Evolutionary conservation across 53 echinoderm and acorn worm species (phyloP), one percentile per base, ranked within the genome.

Genomic region (Zoroaster sp.): DNA sequence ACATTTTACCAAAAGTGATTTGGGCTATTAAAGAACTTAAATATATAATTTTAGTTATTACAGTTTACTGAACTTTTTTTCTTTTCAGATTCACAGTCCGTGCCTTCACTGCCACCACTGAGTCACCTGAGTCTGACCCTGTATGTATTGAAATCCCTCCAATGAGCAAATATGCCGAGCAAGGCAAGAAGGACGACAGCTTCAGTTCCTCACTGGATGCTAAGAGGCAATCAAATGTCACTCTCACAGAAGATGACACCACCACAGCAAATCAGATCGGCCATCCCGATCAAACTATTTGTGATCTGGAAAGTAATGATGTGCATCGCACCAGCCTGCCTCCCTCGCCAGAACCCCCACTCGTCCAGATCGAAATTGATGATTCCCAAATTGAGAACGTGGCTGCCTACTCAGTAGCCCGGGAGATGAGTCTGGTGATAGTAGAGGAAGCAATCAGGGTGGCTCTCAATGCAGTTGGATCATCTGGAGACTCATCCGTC

Each of bases 61-160:
- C n/a, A n/a, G n/a, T n/a, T n/a, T n/a, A n/a, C n/a, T n/a, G n/a
- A n/a, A n/a, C n/a, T 41, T 66, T 35, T 20, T 82, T 0, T 12
- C 2, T 39, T 59, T 74, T 17, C 78, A 95, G 95, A 46, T 95
- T 95, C 51, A 69, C 88, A 55, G 95, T 95, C 8, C 72, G 88
- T 21, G 93, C 89, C 72, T 89, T 87, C 39, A 91, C 89, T 5
- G 49, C 88, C 9, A 69, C 67, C 42, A 63, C 47, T 38, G 93
- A 95, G 43, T 95, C 95, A 14, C 66, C 39, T 3, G 91, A 89
- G 4, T 95, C 95, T 10, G 93, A 95, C 47, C 39, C 82, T 35
- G 89, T 87, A 8, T 66, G 83, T 71, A 70, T 86, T 75, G 69
- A 35, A 13, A 69, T 80, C 40, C 85, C 82, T 44, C 33, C 68